Conservation (phyloP, 2,797 vertebrate genomes). For the Poecilia wingei region DNA sequence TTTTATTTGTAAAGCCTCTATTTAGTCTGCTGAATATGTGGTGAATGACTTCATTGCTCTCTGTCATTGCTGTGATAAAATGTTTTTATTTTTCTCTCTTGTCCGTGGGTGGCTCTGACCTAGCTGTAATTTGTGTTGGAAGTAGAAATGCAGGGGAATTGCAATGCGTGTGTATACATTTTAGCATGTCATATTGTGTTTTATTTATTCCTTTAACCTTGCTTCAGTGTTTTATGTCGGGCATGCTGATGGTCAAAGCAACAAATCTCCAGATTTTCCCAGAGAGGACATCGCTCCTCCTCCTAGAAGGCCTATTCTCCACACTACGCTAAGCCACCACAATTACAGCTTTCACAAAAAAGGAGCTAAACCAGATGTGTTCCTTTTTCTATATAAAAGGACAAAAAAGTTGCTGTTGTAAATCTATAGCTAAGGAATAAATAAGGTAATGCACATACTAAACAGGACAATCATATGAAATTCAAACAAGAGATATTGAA, state of each 20-base stretch:
- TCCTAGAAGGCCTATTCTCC: not conserved
- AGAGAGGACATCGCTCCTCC: slow-evolving; percentile 2
- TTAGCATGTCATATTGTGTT: not conserved
- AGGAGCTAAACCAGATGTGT: not conserved
- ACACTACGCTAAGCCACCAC: not conserved
- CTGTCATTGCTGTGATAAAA: slow-evolving; percentile 1
- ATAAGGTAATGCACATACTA: not conserved
- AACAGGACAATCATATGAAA: not conserved
- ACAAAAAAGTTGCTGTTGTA: not conserved
- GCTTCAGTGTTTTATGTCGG: not conserved
- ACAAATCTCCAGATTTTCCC: slow-evolving; percentile 1
- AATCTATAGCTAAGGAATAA: not conserved
- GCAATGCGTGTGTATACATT: slow-evolving; percentile 1
- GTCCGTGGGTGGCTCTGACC: slow-evolving; percentile 2
- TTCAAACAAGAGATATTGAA: not conserved
- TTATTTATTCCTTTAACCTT: not conserved
- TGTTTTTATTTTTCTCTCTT: not conserved
- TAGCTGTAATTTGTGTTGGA: not conserved
- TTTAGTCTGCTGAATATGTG: slow-evolving; percentile 6
- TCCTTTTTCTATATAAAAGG: not conserved
- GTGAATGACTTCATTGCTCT: not conserved
- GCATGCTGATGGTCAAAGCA: not conserved
- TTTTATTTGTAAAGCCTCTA: slow-evolving; percentile 3
- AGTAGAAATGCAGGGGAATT: slow-evolving; percentile 10
- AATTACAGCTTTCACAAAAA: slow-evolving; percentile 10